phyloP scores from a whole-genome alignment of 2,113 vertebrate genomes.

The Meleagris gallopavo region DNA sequence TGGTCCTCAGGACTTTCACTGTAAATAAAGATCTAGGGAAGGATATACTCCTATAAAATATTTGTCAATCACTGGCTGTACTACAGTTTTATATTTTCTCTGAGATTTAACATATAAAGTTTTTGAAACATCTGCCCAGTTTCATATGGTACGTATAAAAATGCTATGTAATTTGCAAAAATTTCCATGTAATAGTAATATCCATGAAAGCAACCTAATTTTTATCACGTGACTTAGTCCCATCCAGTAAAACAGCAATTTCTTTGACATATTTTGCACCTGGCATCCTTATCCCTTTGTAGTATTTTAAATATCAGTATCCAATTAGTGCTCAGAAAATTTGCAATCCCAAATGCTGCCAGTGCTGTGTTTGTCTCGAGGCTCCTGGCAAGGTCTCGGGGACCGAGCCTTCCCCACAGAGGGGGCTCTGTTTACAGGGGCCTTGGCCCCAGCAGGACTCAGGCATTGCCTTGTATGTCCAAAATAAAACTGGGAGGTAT shows the following conservation, averaged over 20 bases:
- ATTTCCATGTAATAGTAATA: slow-evolving; percentile 9
- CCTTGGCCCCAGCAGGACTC: neutral
- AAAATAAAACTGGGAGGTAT: neutral
- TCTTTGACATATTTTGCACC: neutral
- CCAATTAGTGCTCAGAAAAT: slow-evolving; percentile 19
- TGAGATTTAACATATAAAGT: neutral
- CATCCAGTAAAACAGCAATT: neutral
- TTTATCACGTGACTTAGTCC: neutral
- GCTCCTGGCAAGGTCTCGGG: neutral
- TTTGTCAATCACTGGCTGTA: neutral
- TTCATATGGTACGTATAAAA: slow-evolving; percentile 4
- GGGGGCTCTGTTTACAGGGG: neutral
- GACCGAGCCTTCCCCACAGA: neutral
- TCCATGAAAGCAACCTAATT: slow-evolving; percentile 8
- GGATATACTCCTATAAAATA: neutral
- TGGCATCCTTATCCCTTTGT: slow-evolving; percentile 12
- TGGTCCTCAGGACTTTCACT: neutral
- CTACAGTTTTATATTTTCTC: neutral
- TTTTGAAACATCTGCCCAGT: neutral
- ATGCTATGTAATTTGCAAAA: neutral
- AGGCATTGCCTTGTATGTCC: neutral
- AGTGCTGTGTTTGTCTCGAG: neutral
- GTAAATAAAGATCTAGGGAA: neutral
- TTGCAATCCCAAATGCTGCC: neutral
- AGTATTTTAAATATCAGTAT: neutral